These are phyloP conservation scores for Arge pagana DNA, from an alignment of 2,888 invertebrate genomes.

Conservation along the genomic window DNA sequence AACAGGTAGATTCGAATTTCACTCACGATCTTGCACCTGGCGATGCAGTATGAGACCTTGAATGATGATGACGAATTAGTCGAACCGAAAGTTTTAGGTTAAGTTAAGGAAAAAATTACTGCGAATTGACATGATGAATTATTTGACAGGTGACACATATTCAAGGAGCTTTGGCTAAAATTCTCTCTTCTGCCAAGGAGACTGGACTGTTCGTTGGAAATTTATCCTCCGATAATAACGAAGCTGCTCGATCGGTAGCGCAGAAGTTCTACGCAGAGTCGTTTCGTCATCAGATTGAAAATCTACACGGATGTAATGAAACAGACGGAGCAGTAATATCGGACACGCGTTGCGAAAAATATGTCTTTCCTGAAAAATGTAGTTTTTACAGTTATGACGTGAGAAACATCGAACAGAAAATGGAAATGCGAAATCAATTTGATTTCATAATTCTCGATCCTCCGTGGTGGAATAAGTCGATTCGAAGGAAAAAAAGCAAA, in stretches of 20 bases:
- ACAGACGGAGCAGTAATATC: constrained; percentile 61
- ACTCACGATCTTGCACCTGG: neutral
- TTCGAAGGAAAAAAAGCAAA: constrained; percentile 75
- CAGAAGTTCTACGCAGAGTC: constrained; percentile 56
- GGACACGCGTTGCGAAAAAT: constrained; percentile 59
- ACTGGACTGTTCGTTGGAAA: constrained; percentile 38
- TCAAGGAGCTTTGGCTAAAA: constrained; percentile 37
- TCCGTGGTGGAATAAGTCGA: constrained; percentile 96
- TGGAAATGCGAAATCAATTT: constrained; percentile 63
- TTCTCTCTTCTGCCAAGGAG: constrained; percentile 38
- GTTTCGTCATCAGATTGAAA: constrained; percentile 39
- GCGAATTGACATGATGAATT: constrained; percentile 29
- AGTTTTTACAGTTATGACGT: constrained; percentile 73
- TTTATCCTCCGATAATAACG: constrained; percentile 47
- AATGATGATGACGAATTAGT: too few species aligned
- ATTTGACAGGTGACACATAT: constrained; percentile 47
- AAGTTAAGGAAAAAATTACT: constrained; percentile 34
- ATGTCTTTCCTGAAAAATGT: constrained; percentile 70
- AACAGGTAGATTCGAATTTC: constrained; percentile 36
- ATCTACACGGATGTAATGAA: constrained; percentile 65
- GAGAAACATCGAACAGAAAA: constrained; percentile 62
- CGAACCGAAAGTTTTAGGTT: too few species aligned
- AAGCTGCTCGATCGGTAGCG: constrained; percentile 50
- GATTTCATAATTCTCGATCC: constrained; percentile 90
- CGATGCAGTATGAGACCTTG: too few species aligned